Percentiles rank a stretch among this genome's conserved stretches.
These are phyloP conservation scores for Frankliniella intonsa DNA, from an alignment of 2,888 invertebrate species.

Conservation along the genomic window DNA sequence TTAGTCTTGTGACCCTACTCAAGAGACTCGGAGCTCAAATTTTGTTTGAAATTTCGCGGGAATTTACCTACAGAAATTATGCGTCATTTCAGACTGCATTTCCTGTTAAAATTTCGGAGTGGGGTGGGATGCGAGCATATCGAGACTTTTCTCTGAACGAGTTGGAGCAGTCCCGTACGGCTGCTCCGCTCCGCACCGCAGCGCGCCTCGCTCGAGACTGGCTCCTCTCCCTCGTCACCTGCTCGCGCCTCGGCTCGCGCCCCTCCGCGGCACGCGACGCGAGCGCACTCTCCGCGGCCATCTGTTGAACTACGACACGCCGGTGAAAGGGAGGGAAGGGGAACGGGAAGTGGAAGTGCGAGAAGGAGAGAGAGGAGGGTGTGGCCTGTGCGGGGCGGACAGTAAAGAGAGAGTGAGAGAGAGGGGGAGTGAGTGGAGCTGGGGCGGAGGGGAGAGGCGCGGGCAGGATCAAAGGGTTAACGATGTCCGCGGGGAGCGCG, in stretches of 20 bases:
- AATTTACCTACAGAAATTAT: too few relatives aligned
- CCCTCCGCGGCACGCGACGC: background rate
- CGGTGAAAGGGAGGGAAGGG: background rate
- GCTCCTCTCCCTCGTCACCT: background rate
- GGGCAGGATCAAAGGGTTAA: background rate
- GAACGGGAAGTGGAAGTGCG: background rate
- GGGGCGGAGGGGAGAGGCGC: background rate
- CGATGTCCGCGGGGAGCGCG: background rate
- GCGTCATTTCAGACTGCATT: too few relatives aligned
- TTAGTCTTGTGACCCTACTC: too few relatives aligned
- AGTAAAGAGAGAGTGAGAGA: background rate
- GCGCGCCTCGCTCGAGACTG: background rate
- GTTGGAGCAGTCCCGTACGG: background rate
- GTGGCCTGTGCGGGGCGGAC: background rate
- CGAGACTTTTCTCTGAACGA: background rate
- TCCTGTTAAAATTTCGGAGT: background rate
- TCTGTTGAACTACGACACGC: background rate
- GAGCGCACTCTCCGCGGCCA: background rate
- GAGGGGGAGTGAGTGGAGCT: background rate
- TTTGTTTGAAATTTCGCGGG: too few relatives aligned
- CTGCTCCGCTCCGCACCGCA: too few relatives aligned
- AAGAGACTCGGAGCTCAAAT: too few relatives aligned
- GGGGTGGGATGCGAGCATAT: background rate
- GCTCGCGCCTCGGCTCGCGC: too few relatives aligned
- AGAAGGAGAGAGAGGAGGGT: background rate